Conservation (phyloP, 2,888 invertebrate species). For the Idaea dimidiata region DNA sequence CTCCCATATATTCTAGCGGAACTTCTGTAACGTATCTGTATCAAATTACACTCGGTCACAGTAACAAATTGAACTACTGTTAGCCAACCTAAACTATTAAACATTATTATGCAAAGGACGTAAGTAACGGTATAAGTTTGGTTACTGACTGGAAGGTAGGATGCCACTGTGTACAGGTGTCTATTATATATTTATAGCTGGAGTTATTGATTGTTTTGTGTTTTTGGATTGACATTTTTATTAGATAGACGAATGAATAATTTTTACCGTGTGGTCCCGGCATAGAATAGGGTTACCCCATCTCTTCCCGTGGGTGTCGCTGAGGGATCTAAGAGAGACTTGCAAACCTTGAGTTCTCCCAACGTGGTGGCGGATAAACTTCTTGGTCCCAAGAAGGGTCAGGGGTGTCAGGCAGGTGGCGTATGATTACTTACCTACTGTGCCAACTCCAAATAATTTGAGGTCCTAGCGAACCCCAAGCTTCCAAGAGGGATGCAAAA, state of each 20-base stretch:
- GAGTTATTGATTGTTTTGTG: neutral
- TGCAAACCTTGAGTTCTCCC: too few relatives aligned
- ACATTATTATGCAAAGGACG: neutral
- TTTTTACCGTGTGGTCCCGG: too few relatives aligned
- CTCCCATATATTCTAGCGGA: neutral
- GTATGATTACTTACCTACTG: too few relatives aligned
- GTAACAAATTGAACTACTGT: conserved; percentile 27
- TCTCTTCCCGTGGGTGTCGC: too few relatives aligned
- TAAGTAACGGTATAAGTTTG: conserved; percentile 24
- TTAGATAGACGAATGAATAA: neutral
- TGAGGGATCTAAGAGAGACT: too few relatives aligned
- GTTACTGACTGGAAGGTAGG: conserved; percentile 21
- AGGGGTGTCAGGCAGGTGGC: too few relatives aligned
- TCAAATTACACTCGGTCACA: neutral
- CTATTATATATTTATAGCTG: neutral
- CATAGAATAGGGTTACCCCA: too few relatives aligned
- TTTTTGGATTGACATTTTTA: neutral
- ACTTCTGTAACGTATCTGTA: neutral
- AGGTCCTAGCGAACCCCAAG: too few relatives aligned
- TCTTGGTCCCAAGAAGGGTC: too few relatives aligned
- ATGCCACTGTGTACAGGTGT: conserved; percentile 13
- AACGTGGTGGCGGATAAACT: too few relatives aligned
- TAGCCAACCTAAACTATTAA: conserved; percentile 30
- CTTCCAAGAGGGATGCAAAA: too few relatives aligned
- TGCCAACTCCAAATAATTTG: too few relatives aligned